These are phyloP conservation scores for Platysteira castanea DNA, from an alignment of 2,113 vertebrate genomes.

Conservation along the genomic window DNA sequence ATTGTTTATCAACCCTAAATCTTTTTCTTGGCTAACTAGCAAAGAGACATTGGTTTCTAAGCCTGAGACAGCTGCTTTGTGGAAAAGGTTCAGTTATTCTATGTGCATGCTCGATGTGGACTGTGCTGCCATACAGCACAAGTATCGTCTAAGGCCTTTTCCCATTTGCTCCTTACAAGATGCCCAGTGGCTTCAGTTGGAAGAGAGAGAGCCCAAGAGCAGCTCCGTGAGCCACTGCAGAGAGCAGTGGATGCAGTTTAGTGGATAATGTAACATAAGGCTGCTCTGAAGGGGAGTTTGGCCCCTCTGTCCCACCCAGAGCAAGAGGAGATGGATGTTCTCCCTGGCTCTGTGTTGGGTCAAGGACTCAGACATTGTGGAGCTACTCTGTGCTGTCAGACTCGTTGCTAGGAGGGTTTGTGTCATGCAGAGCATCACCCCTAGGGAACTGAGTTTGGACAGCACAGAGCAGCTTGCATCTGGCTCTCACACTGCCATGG, in stretches of 20 bases:
- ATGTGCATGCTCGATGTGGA: background rate
- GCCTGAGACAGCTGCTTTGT: background rate
- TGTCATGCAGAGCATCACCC: background rate
- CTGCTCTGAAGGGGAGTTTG: background rate
- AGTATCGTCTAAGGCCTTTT: background rate
- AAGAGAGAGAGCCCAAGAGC: background rate
- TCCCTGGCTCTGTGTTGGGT: background rate
- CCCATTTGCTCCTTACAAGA: background rate
- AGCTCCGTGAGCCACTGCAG: background rate
- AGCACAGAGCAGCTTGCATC: background rate
- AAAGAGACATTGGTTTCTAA: background rate
- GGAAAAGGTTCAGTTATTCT: background rate
- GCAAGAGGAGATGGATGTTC: background rate
- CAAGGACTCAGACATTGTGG: fast-evolving
- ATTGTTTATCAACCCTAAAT: background rate
- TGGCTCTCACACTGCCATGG: background rate
- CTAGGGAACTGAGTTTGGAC: background rate
- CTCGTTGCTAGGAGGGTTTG: background rate
- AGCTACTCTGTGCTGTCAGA: background rate
- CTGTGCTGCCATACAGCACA: background rate
- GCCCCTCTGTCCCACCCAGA: background rate
- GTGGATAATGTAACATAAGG: background rate
- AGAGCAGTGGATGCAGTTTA: background rate
- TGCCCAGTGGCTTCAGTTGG: background rate
- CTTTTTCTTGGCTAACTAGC: background rate